Base-by-base conservation (phyloP, 2,113 vertebrate genomes). In the Notarius quadriscutis region DNA sequence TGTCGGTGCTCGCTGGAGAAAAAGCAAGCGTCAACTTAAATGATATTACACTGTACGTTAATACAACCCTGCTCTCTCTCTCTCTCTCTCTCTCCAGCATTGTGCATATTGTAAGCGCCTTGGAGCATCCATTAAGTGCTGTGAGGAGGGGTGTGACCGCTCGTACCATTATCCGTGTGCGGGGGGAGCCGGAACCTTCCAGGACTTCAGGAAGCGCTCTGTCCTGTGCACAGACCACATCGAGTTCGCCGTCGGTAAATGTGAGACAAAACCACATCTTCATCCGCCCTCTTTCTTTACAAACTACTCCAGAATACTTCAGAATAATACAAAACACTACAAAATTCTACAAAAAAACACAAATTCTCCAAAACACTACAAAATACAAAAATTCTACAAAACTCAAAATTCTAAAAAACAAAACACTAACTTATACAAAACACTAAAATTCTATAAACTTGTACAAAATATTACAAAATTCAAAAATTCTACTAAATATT, bases 31-130 rank as follows among this genome's bases (percentile, higher is more conserved):
- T 17, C 4, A 41, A 34, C 5, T 1, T 77, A 27, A 77, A 78
- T 17, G 20, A 34, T 80, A 8, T 27, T 25, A 55, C 75, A 2
- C 22, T 53, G 25, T 57, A 79, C 53, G 53, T 41, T 41, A 41
- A 41, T 4, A 41, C 41, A 41, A 41, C 41, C 41, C 41, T 41
- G 41, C 51, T 79, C 53, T 58, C 53, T 78, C 50, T 27, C 48
- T 53, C 22, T n/a, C 51, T 79, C 51, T 30, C 51, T 51, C 20
- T 51, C 17, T 15, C 8, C 92, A 99, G 98, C 95, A 97, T 95
- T 99, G 98, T 99, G 97, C 97, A 95, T 99, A 98, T 96, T 99
- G 98, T 96, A 99, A 99, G 97, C 98, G 97, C 96, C 98, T 99
- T 97, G 98, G 98, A 97, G 98, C 98, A 96, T 99, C 98, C 97